Conservation (phyloP, 2,888 invertebrate genomes). For the Stratiomys singularior region DNA sequence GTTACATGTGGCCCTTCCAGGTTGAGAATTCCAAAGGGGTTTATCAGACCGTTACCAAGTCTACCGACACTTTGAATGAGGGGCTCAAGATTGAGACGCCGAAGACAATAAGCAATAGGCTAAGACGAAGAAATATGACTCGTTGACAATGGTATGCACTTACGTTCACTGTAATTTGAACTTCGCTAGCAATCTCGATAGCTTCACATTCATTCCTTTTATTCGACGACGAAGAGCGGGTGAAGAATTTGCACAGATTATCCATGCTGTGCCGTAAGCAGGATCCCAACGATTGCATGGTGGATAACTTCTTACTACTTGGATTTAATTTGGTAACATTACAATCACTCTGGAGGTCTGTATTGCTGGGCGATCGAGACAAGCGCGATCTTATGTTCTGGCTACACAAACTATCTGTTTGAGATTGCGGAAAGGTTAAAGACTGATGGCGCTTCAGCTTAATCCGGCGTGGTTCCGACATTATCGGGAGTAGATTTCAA, state of each 20-base stretch:
- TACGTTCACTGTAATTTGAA: constrained; percentile 30
- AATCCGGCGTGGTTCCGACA: neutral
- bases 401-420: neutral
- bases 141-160: too few species aligned
- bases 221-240: neutral
- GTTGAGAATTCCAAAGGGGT: neutral
- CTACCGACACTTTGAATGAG: too few species aligned
- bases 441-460: neutral
- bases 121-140: neutral
- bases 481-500: neutral
- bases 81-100: too few species aligned
- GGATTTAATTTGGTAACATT: neutral
- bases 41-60: constrained; percentile 29
- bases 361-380: neutral
- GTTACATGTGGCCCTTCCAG: neutral
- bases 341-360: neutral
- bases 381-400: neutral
- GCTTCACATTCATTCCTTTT: neutral
- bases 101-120: too few species aligned
- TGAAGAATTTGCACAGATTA: neutral
- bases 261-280: neutral
- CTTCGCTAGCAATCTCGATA: neutral
- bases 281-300: neutral
- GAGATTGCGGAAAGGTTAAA: neutral
- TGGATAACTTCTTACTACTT: neutral